phyloP scores from a whole-genome alignment of 2,888 invertebrate genomes.

The Lomographa bimaculata region DNA sequence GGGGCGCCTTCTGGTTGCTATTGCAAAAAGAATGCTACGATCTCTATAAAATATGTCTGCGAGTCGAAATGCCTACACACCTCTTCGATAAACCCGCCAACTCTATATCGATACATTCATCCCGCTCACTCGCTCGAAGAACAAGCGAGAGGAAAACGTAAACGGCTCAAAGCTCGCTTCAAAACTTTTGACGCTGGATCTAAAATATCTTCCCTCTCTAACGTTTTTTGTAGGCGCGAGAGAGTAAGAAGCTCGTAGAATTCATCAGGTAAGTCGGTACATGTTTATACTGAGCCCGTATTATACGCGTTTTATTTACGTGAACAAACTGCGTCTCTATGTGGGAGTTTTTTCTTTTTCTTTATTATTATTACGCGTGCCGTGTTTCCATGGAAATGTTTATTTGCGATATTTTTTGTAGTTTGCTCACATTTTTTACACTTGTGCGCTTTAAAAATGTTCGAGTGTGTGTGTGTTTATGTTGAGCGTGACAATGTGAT shows the following conservation, averaged over 20 bases:
- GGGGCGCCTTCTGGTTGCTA: constrained; percentile 78
- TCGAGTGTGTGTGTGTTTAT: background rate
- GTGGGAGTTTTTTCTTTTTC: constrained; percentile 42
- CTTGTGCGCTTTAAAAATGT: constrained; percentile 6
- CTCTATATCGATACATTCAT: constrained; percentile 26
- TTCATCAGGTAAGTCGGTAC: constrained; percentile 13
- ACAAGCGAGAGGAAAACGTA: constrained; percentile 14
- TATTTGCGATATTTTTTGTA: constrained; percentile 41
- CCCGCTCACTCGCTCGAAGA: constrained; percentile 10
- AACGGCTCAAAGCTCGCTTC: background rate
- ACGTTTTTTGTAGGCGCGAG: constrained; percentile 10
- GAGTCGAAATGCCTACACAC: constrained; percentile 40
- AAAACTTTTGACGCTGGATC: constrained; percentile 7
- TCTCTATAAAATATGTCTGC: constrained; percentile 81
- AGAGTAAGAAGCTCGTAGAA: constrained; percentile 22
- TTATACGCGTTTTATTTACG: constrained; percentile 64
- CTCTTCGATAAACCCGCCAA: constrained; percentile 33
- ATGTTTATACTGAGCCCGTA: constrained; percentile 6
- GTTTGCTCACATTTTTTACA: constrained; percentile 11
- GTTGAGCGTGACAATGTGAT: constrained; percentile 5
- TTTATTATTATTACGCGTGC: constrained; percentile 43
- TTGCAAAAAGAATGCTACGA: constrained; percentile 79
- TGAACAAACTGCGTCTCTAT: constrained; percentile 64
- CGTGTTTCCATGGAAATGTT: constrained; percentile 39
- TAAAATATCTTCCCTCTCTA: constrained; percentile 5